Percentiles rank a stretch among this genome's conserved stretches.
Evolutionary conservation across 2,888 invertebrate species (phyloP).

Genomic region (Brachypterus glaber): DNA sequence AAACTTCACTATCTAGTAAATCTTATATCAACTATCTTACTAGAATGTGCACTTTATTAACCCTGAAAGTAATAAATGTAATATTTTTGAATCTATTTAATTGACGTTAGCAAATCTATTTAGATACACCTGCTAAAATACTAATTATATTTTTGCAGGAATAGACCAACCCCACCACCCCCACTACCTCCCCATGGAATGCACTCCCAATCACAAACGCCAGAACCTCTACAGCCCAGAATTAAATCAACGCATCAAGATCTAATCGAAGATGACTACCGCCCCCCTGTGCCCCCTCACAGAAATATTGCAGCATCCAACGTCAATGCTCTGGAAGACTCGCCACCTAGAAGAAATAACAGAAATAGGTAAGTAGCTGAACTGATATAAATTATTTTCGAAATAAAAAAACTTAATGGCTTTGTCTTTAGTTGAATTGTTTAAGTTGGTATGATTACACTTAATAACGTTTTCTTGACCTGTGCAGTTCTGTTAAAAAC

Average conservation of each 20-base stretch:
- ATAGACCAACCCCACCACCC: slow-evolving; percentile 34
- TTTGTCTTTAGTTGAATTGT: too few species aligned
- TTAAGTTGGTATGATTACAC: too few species aligned
- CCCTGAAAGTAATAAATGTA: too few species aligned
- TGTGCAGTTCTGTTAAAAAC: too few species aligned
- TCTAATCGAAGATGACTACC: slow-evolving; percentile 52
- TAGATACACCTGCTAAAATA: slow-evolving; percentile 4
- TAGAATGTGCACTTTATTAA: slow-evolving; percentile 1
- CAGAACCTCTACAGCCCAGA: slow-evolving; percentile 16
- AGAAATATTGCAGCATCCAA: slow-evolving; percentile 58
- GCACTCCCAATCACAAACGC: slow-evolving; percentile 26
- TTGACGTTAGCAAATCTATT: slow-evolving; percentile 1
- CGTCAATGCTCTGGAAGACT: slow-evolving; percentile 39
- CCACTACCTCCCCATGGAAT: slow-evolving; percentile 47
- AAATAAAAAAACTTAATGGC: too few species aligned
- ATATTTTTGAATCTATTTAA: too few species aligned
- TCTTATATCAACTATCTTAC: slow-evolving; percentile 4
- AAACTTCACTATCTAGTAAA: too few species aligned
- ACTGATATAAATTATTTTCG: too few species aligned
- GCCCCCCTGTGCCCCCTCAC: slow-evolving; percentile 83
- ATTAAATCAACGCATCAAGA: slow-evolving; percentile 27
- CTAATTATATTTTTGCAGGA: slow-evolving; percentile 29
- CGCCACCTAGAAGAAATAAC: slow-evolving; percentile 35
- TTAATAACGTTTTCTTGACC: too few species aligned
- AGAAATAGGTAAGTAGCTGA: slow-evolving; percentile 27